phyloP scores from a whole-genome alignment of 2,113 vertebrate genomes.

The Coracopsis vasa region DNA sequence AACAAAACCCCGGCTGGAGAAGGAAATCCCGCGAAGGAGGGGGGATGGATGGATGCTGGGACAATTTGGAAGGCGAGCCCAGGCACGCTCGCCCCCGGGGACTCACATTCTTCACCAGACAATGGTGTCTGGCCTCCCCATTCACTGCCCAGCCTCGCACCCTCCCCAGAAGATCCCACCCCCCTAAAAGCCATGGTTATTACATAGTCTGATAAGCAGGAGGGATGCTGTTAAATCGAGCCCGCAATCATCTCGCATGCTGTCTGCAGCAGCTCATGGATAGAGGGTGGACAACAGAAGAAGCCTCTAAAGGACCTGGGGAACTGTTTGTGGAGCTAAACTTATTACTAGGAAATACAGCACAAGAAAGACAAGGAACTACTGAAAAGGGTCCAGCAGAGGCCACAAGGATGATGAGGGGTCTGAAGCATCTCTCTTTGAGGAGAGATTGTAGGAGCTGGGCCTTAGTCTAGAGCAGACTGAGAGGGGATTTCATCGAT shows the following conservation, averaged over 20 bases:
- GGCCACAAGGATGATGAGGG: background rate
- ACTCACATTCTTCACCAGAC: constrained; percentile 60
- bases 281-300: background rate
- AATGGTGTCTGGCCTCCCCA: constrained; percentile 66
- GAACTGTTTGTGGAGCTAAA: background rate
- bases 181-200: background rate
- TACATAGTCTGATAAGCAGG: background rate
- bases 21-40: constrained; percentile 76
- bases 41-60: constrained; percentile 61
- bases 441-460: background rate
- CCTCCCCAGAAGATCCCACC: background rate
- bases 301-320: background rate
- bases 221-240: constrained; percentile 8
- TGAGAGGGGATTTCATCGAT: background rate
- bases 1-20: constrained; percentile 79
- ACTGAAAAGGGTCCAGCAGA: background rate
- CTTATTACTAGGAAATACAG: background rate
- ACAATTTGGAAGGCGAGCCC: constrained; percentile 68
- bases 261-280: background rate
- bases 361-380: background rate
- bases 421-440: background rate
- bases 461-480: background rate
- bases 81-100: constrained; percentile 12
- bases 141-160: constrained; percentile 20
- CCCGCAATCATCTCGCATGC: background rate